A percentile compares a stretch with the other conserved stretches of the same genome.
These are phyloP conservation scores for Phoebastria nigripes DNA, from an alignment of 2,797 vertebrate genomes.

Conservation along the genomic window DNA sequence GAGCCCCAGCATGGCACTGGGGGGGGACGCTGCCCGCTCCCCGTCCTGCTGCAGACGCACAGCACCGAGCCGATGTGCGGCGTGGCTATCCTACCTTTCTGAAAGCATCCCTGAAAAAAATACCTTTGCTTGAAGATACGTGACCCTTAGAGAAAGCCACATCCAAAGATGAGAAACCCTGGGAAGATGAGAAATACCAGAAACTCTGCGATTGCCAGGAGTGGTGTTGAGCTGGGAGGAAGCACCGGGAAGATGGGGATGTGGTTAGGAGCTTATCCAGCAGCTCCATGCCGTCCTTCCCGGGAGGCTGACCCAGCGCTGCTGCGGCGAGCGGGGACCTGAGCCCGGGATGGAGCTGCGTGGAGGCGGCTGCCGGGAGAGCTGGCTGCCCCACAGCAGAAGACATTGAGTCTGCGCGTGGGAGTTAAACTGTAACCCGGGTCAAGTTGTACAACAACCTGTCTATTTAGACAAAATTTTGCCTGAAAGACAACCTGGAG, in stretches of 20 bases:
- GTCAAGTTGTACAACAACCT: rapidly evolving
- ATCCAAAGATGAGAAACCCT: background rate
- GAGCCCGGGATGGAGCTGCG: background rate
- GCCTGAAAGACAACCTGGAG: background rate
- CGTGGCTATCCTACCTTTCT: background rate
- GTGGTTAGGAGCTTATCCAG: background rate
- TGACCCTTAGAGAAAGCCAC: background rate
- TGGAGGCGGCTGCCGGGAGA: background rate
- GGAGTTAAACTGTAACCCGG: background rate
- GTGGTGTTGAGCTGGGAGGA: background rate
- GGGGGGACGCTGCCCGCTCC: background rate
- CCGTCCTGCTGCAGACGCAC: background rate
- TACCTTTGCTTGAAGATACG: background rate
- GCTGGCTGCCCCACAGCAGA: background rate
- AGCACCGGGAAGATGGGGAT: background rate
- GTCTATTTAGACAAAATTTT: background rate
- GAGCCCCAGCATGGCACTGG: background rate
- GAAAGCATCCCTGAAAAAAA: background rate
- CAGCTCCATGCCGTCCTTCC: background rate
- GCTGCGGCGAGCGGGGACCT: rapidly evolving
- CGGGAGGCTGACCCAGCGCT: background rate
- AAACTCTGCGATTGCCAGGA: background rate
- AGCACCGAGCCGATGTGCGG: rapidly evolving
- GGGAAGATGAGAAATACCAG: background rate
- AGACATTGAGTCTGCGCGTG: rapidly evolving